A percentile compares a stretch with the other conserved stretches of the same genome.
Conservation (phyloP, 1,140 invertebrate species). For the Leptinotarsa undecemlineata region DNA sequence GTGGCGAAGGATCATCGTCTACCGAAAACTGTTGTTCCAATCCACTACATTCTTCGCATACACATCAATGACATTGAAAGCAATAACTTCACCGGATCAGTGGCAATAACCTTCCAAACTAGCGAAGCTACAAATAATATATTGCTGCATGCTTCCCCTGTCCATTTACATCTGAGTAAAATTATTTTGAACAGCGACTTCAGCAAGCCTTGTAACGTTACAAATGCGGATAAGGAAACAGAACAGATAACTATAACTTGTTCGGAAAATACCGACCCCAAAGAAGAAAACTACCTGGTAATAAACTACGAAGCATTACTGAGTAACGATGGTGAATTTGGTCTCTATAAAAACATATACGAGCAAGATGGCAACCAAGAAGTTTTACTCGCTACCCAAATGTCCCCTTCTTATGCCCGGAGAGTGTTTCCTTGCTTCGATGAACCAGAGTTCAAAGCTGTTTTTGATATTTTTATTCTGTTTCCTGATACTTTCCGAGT, state of each 20-base stretch:
- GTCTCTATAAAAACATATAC: slow-evolving; percentile 6
- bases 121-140: neutral
- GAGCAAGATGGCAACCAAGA: neutral
- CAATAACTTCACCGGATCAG: neutral
- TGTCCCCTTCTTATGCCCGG: slow-evolving; percentile 82
- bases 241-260: neutral
- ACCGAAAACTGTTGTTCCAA: neutral
- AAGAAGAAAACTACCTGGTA: neutral
- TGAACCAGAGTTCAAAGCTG: slow-evolving; percentile 83
- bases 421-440: slow-evolving; percentile 90
- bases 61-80: neutral
- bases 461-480: slow-evolving; percentile 2
- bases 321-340: neutral
- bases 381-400: slow-evolving; percentile 65
- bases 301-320: neutral
- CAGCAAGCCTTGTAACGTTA: neutral
- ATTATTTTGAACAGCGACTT: neutral
- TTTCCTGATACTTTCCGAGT: neutral
- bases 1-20: neutral
- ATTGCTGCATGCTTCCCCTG: neutral
- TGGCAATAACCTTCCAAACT: neutral
- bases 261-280: neutral
- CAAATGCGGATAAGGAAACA: neutral
- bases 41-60: neutral
- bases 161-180: neutral